Base-by-base conservation (phyloP, 2,797 vertebrate genomes). In the Limnodromus scolopaceus region DNA sequence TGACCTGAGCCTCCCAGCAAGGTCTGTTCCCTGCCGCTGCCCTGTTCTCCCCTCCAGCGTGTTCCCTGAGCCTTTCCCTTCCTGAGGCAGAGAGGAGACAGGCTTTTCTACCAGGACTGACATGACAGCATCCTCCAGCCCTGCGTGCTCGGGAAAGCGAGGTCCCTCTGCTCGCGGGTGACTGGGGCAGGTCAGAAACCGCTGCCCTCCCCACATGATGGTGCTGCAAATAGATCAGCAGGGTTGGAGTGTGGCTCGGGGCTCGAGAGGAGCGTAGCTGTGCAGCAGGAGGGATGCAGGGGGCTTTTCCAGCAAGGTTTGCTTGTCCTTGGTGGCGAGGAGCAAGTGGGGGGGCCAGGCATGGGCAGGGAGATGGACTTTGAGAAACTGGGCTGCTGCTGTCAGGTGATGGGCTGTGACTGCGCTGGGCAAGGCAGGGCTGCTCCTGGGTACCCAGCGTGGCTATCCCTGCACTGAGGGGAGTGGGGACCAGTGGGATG, bases 101-200 rank as follows among this genome's bases (percentile, higher is more conserved):
- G 77, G 68, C 60, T 80, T 46, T 39, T 32, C 25, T 71, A 46
- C 66, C 0, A 0, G 3, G 4, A 23, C 83, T 30, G 92, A 63
- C 6, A 1, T 89, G 92, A 87, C 87, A 69, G 84, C 45, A 16
- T 10, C 87, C 89, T 53, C 25, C 8, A 6, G 79, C 66, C 48
- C 8, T 5, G 14, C 17, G 57, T 28, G 32, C 66, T 48, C 0
- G 0, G 75, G 77, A 24, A 49, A 58, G 11, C 1, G 0, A 5
- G 0, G 45, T 57, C 24, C 54, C 32, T 76, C 45, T 0, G 6
- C n/a, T 54, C 17, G 2, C 24, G 0, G 9, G 41, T 24, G 25
- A 57, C 86, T 32, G 30, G 9, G 45, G 27, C 45, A 27, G 15
- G 48, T 6, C 64, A 34, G 92, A 28, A 90, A 27, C 36, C 43